A percentile compares a stretch with the other conserved stretches of the same genome.
Conservation (phyloP, 2,888 invertebrate genomes). For the Galeruca laticollis region DNA sequence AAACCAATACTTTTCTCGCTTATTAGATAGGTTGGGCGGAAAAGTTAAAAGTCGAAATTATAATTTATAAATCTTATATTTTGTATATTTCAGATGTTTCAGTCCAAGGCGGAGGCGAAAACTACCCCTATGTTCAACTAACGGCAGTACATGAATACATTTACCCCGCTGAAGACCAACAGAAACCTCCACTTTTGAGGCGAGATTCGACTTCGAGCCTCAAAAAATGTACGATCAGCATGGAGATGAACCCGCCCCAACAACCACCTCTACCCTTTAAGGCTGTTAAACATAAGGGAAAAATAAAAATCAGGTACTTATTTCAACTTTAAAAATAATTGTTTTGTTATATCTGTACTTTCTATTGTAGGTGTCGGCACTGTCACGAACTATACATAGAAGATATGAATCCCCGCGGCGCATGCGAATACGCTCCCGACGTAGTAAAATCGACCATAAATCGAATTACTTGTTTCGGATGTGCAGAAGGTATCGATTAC, state of each 20-base stretch:
- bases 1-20: too few relatives aligned
- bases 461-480: slow-evolving; percentile 80
- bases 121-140: slow-evolving; percentile 87
- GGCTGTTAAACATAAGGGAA: slow-evolving; percentile 43
- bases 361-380: slow-evolving; percentile 71
- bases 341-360: slow-evolving; percentile 31
- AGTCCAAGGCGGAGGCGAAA: slow-evolving; percentile 66
- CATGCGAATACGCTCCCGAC: slow-evolving; percentile 90
- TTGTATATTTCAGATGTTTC: slow-evolving; percentile 48
- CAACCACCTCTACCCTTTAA: slow-evolving; percentile 69
- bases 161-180: slow-evolving; percentile 78
- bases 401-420: slow-evolving; percentile 87
- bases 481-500: slow-evolving; percentile 91
- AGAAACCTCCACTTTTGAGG: slow-evolving; percentile 60
- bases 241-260: slow-evolving; percentile 46
- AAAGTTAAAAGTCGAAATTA: background rate
- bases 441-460: slow-evolving; percentile 84
- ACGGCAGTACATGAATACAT: slow-evolving; percentile 88
- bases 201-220: slow-evolving; percentile 72
- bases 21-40: too few relatives aligned
- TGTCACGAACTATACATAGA: slow-evolving; percentile 86
- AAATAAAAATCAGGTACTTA: slow-evolving; percentile 58
- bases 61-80: background rate
- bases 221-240: slow-evolving; percentile 73
- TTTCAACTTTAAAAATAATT: slow-evolving; percentile 35